These are phyloP conservation scores for Drosophila kepulauana DNA, from an alignment of 1,140 invertebrate genomes.

Conservation along the genomic window DNA sequence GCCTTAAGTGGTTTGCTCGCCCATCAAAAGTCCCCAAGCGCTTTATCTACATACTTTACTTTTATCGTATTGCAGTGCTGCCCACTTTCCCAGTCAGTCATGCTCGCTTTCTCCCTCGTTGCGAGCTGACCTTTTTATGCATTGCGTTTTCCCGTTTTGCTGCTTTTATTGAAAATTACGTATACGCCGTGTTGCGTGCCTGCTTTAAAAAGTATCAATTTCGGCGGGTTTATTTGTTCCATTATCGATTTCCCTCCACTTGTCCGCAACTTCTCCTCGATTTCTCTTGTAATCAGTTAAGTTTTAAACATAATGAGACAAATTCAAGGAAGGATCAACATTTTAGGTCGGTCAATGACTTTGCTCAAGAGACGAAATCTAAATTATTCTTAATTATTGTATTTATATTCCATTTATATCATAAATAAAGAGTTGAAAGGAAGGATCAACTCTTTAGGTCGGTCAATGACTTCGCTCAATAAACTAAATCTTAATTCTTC, in stretches of 20 bases:
- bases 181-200: slow-evolving; percentile 15
- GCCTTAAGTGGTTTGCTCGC: slow-evolving; percentile 38
- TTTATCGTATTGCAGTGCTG: slow-evolving; percentile 46
- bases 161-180: slow-evolving; percentile 10
- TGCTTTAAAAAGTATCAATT: slow-evolving; percentile 71
- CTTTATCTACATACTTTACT: slow-evolving; percentile 50
- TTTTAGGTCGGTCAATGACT: slow-evolving; percentile 29
- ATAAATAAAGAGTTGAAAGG: too few relatives aligned
- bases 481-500: too few relatives aligned
- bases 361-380: background rate
- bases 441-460: too few relatives aligned
- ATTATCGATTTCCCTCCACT: slow-evolving; percentile 11
- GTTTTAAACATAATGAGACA: slow-evolving; percentile 19
- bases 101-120: slow-evolving; percentile 1
- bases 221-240: slow-evolving; percentile 19
- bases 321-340: background rate
- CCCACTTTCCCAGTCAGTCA: slow-evolving; percentile 6
- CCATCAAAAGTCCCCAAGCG: slow-evolving; percentile 40
- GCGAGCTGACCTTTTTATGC: slow-evolving; percentile 12
- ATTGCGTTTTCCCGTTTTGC: background rate
- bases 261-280: background rate
- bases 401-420: background rate
- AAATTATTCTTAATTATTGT: background rate
- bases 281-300: slow-evolving; percentile 4
- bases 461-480: too few relatives aligned